A percentile compares a stretch with the other conserved stretches of the same genome.
These are phyloP conservation scores for Coracias cyanogaster DNA, from an alignment of 2,797 vertebrate species.

Conservation along the genomic window DNA sequence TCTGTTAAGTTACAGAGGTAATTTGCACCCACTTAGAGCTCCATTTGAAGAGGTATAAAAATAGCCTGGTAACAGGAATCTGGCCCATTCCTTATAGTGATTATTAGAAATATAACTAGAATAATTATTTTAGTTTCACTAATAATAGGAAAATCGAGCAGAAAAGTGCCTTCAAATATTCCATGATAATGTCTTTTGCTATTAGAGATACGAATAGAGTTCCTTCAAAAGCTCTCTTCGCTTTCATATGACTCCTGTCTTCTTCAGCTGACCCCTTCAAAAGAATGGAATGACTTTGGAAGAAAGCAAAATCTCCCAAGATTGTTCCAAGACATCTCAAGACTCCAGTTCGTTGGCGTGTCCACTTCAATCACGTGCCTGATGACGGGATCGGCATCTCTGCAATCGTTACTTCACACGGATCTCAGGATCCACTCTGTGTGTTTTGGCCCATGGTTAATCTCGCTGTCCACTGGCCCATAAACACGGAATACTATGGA, in stretches of 20 bases:
- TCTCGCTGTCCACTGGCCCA: not conserved
- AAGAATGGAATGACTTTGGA: not conserved
- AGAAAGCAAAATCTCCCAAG: not conserved
- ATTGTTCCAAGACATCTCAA: not conserved
- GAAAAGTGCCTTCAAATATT: not conserved
- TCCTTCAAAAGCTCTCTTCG: not conserved
- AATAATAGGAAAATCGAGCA: not conserved
- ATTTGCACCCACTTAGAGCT: slow-evolving; percentile 45
- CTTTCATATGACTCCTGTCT: not conserved
- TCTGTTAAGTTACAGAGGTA: not conserved
- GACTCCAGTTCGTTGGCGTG: not conserved
- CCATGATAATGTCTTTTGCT: not conserved
- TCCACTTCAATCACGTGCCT: not conserved
- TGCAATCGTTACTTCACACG: not conserved
- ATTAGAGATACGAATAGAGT: not conserved
- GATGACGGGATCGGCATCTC: not conserved
- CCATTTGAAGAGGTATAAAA: slow-evolving; percentile 37
- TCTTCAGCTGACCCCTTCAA: not conserved
- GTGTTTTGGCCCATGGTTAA: not conserved
- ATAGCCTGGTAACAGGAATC: not conserved
- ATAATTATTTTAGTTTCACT: not conserved
- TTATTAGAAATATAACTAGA: slow-evolving; percentile 18
- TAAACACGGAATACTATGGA: rapidly evolving
- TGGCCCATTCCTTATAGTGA: not conserved
- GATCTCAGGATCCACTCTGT: not conserved